Evolutionary conservation across 2,113 vertebrate genomes (phyloP), one percentile per base, ranked within the genome.

Genomic region (Hippocampus abdominalis): DNA sequence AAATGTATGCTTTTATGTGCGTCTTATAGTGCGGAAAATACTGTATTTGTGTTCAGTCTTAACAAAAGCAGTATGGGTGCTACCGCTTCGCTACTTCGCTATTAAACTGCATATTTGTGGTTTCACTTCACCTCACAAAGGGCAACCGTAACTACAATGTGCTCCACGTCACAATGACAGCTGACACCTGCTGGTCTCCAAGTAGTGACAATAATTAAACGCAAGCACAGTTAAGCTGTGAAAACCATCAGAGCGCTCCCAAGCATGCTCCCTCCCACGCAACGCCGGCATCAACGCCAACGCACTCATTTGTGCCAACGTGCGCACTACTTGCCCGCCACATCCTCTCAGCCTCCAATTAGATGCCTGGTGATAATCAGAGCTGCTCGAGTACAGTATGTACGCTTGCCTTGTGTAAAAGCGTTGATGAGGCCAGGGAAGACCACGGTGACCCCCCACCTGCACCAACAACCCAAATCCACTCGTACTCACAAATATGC

Each of bases 261-360:
- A 36, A 65, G 39, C 66, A 64, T 71, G 51, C 36, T 25, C 69
- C 25, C 59, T 62, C 25, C 51, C 70, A 12, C 69, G 54, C 49
- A 1, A 27, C 49, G 44, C 18, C 49, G 64, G 13, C 29, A 9
- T 61, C 13, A n/a, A 36, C 56, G 56, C 65, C 32, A 53, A 64
- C 70, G 56, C 73, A 8, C 75, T 74, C 23, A 76, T 76, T 68
- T 73, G 49, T 54, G 66, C 69, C 72, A 79, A 71, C 73, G 46
- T 36, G 29, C 60, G 60, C 64, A 68, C 7, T 29, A 54, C 16
- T 59, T 27, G 44, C 64, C 51, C 40, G 2, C 76, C 72, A 44
- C 57, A 67, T 84, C 69, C 42, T 77, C 78, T 72, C 84, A 72
- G 75, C 56, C 73, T 70, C 79, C 68, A 83, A 79, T 82, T 76